Conservation (phyloP, 2,797 vertebrate species). For the Spatula clypeata region DNA sequence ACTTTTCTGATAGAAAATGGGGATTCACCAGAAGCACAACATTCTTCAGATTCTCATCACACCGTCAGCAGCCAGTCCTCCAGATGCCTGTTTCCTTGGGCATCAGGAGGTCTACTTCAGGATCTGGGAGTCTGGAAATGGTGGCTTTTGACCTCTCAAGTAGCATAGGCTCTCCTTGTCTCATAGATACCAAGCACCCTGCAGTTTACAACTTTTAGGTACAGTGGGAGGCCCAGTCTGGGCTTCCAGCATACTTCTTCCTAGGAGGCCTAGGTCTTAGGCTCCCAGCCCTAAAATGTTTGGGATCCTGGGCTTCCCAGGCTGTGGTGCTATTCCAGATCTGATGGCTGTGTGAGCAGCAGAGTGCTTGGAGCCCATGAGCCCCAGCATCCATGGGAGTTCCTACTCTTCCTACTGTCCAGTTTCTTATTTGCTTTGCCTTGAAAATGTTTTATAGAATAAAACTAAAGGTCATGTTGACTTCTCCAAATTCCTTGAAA, state of each 20-base stretch:
- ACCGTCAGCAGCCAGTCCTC: fast-evolving
- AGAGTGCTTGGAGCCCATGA: not conserved
- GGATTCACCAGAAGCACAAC: not conserved
- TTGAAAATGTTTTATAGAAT: not conserved
- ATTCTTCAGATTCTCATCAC: not conserved
- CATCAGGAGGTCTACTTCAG: not conserved
- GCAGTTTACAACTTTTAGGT: not conserved
- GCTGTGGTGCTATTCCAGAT: not conserved
- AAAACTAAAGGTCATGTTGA: not conserved
- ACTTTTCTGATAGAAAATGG: not conserved
- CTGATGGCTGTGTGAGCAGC: not conserved
- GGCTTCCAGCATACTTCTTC: not conserved
- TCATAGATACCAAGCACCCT: not conserved
- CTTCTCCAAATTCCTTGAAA: not conserved
- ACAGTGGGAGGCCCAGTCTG: fast-evolving
- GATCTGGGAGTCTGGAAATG: not conserved
- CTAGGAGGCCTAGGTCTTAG: not conserved
- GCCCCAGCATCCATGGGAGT: not conserved
- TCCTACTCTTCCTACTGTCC: not conserved
- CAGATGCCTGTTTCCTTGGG: fast-evolving
- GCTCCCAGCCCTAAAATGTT: not conserved
- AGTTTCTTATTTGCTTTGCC: not conserved
- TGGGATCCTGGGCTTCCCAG: not conserved
- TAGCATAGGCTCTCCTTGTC: not conserved
- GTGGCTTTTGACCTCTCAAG: not conserved